Base-by-base conservation (phyloP, 1,140 invertebrate genomes). In the Orussus abietinus region DNA sequence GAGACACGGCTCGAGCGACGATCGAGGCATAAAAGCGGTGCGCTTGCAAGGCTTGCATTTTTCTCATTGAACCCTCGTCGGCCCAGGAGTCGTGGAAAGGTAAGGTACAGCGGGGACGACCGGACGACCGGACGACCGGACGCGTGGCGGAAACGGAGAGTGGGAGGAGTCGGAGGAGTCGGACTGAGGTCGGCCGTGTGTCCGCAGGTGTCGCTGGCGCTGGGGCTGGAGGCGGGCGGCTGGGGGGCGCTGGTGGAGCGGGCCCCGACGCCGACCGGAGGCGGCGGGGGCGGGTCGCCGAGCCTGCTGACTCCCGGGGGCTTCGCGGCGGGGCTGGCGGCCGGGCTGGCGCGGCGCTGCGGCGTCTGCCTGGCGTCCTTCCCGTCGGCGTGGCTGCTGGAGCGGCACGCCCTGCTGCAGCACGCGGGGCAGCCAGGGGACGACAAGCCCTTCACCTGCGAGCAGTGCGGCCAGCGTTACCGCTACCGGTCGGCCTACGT, bases 371-470 rank as follows among this genome's bases (percentile, higher is more conserved):
- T 88, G 49, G 88, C 88, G 1, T 84, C 81, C 5, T 90, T 90
- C 56, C 88, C 88, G 9, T 86, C 86, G 4, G 76, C 83, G 0
- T 88, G 86, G 86, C 75, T 90, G 5, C 69, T 90, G 13, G 86
- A 90, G 62, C 81, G 87, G 43, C 87, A 90, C 53, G 84, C 85
- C 1, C 78, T 85, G 1, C 66, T 90, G 1, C 87, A 90, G 59
- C 87, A 90, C 64, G 75, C 79, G 3, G 77, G 78, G 10, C 77
- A 77, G 30, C 62, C 70, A 45, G 76, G 76, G 59, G 82, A 88
- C 51, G 88, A 91, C 62, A 92, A 91, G 57, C 88, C 88, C n/a
- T 91, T 90, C 70, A 87, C 89, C 6, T 92, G 89, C 71, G 88
- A 91, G 55, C 88, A 91, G 57, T 92, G 89, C 66, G 89, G 89